A percentile compares a stretch with the other conserved stretches of the same genome.
These are phyloP conservation scores for Aythya baeri DNA, from an alignment of 2,113 vertebrate species.

Conservation along the genomic window DNA sequence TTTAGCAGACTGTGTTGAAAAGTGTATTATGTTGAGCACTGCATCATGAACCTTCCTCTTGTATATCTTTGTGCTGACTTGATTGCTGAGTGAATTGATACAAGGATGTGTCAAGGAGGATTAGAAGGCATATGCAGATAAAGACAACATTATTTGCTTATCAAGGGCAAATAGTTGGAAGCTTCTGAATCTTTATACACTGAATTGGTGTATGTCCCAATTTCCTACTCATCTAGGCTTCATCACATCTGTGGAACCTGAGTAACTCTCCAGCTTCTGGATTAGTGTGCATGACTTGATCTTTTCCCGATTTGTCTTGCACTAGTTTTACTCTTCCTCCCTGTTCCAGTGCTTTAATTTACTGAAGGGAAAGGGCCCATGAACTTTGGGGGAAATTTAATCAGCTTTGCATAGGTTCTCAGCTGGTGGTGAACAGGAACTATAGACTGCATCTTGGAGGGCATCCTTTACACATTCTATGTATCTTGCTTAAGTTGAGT, in stretches of 20 bases:
- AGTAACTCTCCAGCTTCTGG: background rate
- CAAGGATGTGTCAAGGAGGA: background rate
- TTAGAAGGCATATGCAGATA: background rate
- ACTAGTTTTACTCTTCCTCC: background rate
- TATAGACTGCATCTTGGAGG: rapidly evolving
- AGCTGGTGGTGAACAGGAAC: background rate
- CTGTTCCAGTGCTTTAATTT: background rate
- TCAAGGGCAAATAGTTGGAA: conserved; percentile 2
- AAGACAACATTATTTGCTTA: background rate
- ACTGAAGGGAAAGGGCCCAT: background rate
- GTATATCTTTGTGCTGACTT: background rate
- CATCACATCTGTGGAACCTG: background rate
- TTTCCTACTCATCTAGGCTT: rapidly evolving
- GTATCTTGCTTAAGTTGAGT: background rate
- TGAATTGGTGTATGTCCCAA: background rate
- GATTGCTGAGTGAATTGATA: background rate
- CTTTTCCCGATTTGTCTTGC: background rate
- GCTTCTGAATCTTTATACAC: background rate
- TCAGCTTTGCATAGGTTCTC: background rate
- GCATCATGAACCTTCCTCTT: background rate
- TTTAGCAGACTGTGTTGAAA: background rate
- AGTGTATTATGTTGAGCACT: background rate
- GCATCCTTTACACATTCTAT: background rate
- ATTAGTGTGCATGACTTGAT: background rate
- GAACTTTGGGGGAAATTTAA: background rate